These are phyloP conservation scores for Drosophila infuscata DNA, from an alignment of 2,888 invertebrate species.

Conservation along the genomic window DNA sequence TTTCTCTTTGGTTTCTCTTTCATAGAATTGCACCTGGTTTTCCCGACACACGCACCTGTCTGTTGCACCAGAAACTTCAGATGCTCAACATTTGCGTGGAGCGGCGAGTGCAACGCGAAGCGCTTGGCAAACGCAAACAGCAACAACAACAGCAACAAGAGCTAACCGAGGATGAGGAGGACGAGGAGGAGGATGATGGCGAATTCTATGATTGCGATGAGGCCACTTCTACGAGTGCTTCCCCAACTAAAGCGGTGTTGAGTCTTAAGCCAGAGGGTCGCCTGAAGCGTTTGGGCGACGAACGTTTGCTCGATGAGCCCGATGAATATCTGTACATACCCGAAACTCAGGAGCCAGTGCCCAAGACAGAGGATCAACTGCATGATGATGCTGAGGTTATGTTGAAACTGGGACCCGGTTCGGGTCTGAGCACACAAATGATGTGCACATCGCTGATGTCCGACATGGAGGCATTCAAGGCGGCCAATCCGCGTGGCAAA, in stretches of 20 bases:
- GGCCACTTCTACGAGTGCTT: conserved; percentile 61
- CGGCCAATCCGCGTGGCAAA: conserved; percentile 96
- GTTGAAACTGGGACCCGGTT: conserved; percentile 94
- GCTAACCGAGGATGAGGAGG: conserved; percentile 18
- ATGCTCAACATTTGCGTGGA: conserved; percentile 92
- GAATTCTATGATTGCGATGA: conserved; percentile 94
- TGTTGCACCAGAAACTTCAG: conserved; percentile 97
- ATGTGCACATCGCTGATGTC: conserved; percentile 97
- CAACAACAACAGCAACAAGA: conserved; percentile 46
- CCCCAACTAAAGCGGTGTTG: conserved; percentile 84
- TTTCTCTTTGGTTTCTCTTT: not conserved
- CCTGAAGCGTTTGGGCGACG: conserved; percentile 88
- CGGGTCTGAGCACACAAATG: conserved; percentile 93
- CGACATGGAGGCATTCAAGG: conserved; percentile 99
- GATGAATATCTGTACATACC: conserved; percentile 92
- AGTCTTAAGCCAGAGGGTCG: conserved; percentile 88
- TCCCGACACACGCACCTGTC: conserved; percentile 95
- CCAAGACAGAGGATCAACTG: conserved; percentile 98
- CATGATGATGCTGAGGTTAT: conserved; percentile 97
- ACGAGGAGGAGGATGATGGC: conserved; percentile 84
- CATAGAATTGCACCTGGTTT: conserved; percentile 92
- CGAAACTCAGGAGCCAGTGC: conserved; percentile 95
- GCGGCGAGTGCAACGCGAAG: conserved; percentile 84
- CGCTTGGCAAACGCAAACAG: conserved; percentile 78
- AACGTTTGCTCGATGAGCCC: conserved; percentile 88